These are phyloP conservation scores for Brachionus plicatilis DNA, from an alignment of 1,140 invertebrate species.

Conservation along the genomic window DNA sequence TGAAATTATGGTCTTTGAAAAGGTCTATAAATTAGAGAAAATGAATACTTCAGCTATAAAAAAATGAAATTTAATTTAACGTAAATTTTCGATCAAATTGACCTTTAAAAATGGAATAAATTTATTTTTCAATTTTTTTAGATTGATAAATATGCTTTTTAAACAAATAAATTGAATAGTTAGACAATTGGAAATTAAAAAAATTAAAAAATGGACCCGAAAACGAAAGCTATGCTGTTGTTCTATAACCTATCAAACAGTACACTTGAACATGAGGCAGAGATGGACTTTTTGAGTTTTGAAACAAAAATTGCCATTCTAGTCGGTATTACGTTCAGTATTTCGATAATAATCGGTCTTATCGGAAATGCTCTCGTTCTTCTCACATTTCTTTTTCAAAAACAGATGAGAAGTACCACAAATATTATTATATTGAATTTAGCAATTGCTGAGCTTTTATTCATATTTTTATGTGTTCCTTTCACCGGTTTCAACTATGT, in stretches of 20 bases:
- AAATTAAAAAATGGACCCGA: neutral
- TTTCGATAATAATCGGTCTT: slow-evolving; percentile 65
- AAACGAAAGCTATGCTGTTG: neutral
- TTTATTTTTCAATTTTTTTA: neutral
- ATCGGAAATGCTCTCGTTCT: slow-evolving; percentile 81
- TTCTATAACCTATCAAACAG: neutral
- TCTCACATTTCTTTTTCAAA: slow-evolving; percentile 74
- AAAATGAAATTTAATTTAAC: no score
- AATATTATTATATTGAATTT: slow-evolving; percentile 81
- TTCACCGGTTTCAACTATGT: slow-evolving; percentile 55
- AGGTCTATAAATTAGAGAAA: neutral
- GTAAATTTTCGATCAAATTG: no score
- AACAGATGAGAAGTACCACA: slow-evolving; percentile 84
- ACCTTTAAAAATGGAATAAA: no score
- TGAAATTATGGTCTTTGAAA: neutral
- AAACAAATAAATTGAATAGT: neutral
- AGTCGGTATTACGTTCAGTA: slow-evolving; percentile 13
- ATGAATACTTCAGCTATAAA: no score
- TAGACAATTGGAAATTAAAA: neutral
- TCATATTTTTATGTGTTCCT: slow-evolving; percentile 90
- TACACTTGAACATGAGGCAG: neutral
- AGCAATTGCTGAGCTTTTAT: slow-evolving; percentile 79
- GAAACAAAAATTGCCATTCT: slow-evolving; percentile 37
- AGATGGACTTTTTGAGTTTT: slow-evolving; percentile 12
- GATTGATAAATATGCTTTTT: neutral